Evolutionary conservation across 2,113 vertebrate genomes (phyloP).

Genomic region (Australoheros scitulus): DNA sequence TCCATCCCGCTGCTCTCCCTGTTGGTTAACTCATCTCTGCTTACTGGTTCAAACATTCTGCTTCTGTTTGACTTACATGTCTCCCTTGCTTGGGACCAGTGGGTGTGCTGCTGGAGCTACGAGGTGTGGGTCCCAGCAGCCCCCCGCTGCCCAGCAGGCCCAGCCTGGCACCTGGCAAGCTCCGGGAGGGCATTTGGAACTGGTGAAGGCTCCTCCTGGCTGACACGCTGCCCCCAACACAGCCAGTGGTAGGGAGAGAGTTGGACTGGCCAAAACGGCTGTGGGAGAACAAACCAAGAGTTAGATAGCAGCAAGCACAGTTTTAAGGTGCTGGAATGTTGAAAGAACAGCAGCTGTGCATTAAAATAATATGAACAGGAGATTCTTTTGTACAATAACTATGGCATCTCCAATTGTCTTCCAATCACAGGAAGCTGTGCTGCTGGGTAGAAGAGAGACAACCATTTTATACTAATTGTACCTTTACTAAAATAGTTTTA

Average conservation of each 20-base stretch:
- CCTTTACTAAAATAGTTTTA: background rate
- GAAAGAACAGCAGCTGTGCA: background rate
- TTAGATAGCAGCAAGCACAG: background rate
- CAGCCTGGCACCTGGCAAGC: slow-evolving; percentile 88
- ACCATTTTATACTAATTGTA: background rate
- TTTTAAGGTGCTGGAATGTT: background rate
- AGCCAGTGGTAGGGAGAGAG: slow-evolving; percentile 91
- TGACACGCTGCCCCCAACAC: slow-evolving; percentile 85
- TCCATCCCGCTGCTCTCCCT: background rate
- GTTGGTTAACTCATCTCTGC: background rate
- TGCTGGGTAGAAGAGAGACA: background rate
- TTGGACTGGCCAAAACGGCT: slow-evolving; percentile 97
- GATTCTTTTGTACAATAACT: background rate
- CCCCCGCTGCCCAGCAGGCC: slow-evolving; percentile 88
- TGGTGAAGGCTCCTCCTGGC: slow-evolving; percentile 91
- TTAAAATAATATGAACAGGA: background rate
- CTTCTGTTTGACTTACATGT: slow-evolving; percentile 82
- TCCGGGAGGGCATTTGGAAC: slow-evolving; percentile 95
- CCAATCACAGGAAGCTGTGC: background rate
- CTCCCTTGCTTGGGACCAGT: slow-evolving; percentile 89
- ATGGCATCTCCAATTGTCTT: background rate
- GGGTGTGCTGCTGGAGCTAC: slow-evolving; percentile 87
- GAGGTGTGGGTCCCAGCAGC: slow-evolving; percentile 87
- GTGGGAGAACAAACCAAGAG: background rate
- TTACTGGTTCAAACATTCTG: background rate